Evolutionary conservation across 2,888 invertebrate genomes (phyloP), one percentile per base, ranked within the genome.

Genomic region (Hyalella azteca): DNA sequence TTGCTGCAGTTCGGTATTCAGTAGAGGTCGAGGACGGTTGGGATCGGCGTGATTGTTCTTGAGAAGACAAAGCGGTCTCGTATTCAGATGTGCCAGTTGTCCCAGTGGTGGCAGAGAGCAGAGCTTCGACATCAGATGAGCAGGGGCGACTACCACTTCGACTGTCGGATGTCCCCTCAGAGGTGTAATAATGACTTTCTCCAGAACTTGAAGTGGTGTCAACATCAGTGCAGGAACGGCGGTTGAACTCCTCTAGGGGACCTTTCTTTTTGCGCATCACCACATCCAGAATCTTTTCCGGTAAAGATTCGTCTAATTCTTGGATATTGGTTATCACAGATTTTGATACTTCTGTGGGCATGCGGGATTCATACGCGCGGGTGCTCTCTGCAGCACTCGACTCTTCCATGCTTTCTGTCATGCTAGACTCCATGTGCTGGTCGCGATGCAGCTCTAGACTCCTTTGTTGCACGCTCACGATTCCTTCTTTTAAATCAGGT

Each of bases 81-180:
- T 95, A 96, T 86, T 96, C 95, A 4, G 95, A 95, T 13, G 87
- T 87, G 48, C 87, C 86, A n/a, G 86, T 82, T 3, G 93, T 93
- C 80, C 85, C 81, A 83, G 86, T 79, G 82, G 88, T 78, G 48
- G 78, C 87, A 3, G 89, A 88, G 41, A 90, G 88, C 86, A 95
- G 88, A n/a, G 93, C 93, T 86, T 96, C 96, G 3, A 95, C 89
- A 88, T 96, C 96, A 0, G 95, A 95, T 3, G 95, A 96, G 81
- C 93, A 91, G 0, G 95, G 96, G 85, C 95, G 91, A 86, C 94
- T 93, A 79, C 90, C 90, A 9, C 89, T 90, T 85, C 92, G 91
- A 81, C 87, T 87, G 76, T 88, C 88, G 26, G 87, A 87, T 26
- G 92, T 92, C 86, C 93, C 92, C 87, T 95, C 95, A 83, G 85